Evolutionary conservation across 2,888 invertebrate species (phyloP), one percentile per base, ranked within the genome.

Genomic region (Campoplex nolae): DNA sequence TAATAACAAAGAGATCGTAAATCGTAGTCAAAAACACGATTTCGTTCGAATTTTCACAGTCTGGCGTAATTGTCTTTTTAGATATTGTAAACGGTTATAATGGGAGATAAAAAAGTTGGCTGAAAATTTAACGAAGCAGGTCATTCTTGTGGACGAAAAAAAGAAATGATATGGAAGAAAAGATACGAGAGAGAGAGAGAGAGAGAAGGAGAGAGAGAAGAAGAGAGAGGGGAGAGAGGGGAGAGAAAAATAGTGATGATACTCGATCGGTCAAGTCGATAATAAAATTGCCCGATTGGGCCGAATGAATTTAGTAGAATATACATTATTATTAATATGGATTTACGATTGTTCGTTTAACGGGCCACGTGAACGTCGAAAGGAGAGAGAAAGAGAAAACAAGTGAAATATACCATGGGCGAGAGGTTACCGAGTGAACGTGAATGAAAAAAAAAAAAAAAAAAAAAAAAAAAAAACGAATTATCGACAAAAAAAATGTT

Each of bases 1-100:
- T 74, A 83, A 88, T 86, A 88, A 86, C 56, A 58, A 84, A 84
- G 75, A 84, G 87, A 84, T 77, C 77, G 77, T 84, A 87, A 81
- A 87, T 81, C 73, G 80, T 87, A 84, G 81, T 76, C 42, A 70
- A 32, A 62, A 58, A 58, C 81, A 82, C 51, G 70, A 82, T 86
- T 81, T 79, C 84, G 76, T 67, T 83, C 82, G 82, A 83, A 70
- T 70, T 83, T 83, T 23, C 62, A 62, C 9, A 84, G 67, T 84
- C 73, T 73, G 73, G 85, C 68, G 87, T 74, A 67, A 68, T 74
- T 18, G 68, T 83, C 68, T 81, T 81, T 86, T 75, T 62, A 84
- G 81, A 58, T 80, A 78, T 84, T 54, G 42, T 42, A 45, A 67
- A 81, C 38, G 45, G 54, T 38, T 8, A 48, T 32, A 82, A 73